A percentile compares a stretch with the other conserved stretches of the same genome.
Evolutionary conservation across 2,888 invertebrate species (phyloP).

Genomic region (Herminia tarsipennalis): DNA sequence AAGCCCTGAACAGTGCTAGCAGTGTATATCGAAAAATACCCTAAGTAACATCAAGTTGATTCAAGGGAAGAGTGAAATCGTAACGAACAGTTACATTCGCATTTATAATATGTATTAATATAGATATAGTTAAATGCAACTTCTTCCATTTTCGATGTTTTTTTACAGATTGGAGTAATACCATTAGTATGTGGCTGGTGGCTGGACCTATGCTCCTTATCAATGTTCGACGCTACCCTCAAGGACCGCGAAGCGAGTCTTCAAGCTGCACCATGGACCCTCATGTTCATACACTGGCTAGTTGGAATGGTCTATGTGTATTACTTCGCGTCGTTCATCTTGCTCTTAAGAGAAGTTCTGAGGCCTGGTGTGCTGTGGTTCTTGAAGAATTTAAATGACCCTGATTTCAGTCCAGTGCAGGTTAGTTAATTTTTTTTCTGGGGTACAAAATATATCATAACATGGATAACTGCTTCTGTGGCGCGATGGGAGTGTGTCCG

Average conservation of each 20-base stretch:
- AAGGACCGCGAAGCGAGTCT: constrained; percentile 95
- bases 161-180: constrained; percentile 92
- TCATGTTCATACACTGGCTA: constrained; percentile 99
- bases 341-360: constrained; percentile 96
- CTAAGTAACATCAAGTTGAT: too few species aligned
- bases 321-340: constrained; percentile 98
- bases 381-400: constrained; percentile 98
- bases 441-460: not conserved
- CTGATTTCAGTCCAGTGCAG: constrained; percentile 99
- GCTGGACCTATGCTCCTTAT: constrained; percentile 98
- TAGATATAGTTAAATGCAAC: too few species aligned
- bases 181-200: constrained; percentile 99
- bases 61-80: too few species aligned
- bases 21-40: too few species aligned
- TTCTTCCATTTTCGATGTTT: not conserved
- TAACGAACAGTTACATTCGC: too few species aligned
- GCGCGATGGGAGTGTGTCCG: too few species aligned
- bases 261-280: constrained; percentile 96
- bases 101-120: too few species aligned
- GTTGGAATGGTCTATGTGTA: constrained; percentile 99
- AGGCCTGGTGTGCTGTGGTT: constrained; percentile 99
- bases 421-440: constrained; percentile 70
- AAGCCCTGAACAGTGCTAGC: too few species aligned
- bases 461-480: too few species aligned
- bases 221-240: constrained; percentile 95